Conservation (phyloP, 2,888 invertebrate genomes). For the Cheilosia pagana region DNA sequence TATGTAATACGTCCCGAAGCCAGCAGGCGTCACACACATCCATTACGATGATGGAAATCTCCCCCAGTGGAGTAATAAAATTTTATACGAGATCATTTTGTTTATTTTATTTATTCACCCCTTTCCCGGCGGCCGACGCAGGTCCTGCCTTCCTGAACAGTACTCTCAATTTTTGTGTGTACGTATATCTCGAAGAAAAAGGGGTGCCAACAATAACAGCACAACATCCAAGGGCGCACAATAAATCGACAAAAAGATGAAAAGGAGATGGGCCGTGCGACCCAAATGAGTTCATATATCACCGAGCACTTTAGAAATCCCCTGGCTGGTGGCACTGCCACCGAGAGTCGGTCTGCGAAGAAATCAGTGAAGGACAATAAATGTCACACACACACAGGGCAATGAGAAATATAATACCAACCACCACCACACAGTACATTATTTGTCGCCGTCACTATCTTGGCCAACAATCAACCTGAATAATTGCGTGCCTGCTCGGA, state of each 20-base stretch:
- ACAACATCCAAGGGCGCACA: constrained; percentile 60
- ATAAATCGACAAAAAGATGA: constrained; percentile 60
- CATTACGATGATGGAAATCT: constrained; percentile 73
- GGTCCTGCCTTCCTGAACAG: constrained; percentile 18
- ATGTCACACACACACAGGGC: constrained; percentile 6
- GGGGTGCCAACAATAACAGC: constrained; percentile 32
- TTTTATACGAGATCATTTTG: constrained; percentile 66
- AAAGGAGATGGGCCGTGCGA: constrained; percentile 60
- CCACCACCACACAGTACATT: constrained; percentile 22
- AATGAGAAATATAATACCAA: constrained; percentile 2
- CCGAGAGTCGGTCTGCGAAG: constrained; percentile 5
- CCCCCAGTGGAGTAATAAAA: constrained; percentile 72
- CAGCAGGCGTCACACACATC: constrained; percentile 70
- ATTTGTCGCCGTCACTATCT: constrained; percentile 63
- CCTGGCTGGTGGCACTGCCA: constrained; percentile 6
- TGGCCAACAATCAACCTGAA: constrained; percentile 72
- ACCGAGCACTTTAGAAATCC: constrained; percentile 48
- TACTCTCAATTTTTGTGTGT: constrained; percentile 29
- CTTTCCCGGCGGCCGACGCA: constrained; percentile 24
- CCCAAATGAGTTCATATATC: constrained; percentile 74
- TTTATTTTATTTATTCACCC: constrained; percentile 75
- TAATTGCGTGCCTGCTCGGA: constrained; percentile 69
- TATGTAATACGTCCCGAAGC: constrained; percentile 50
- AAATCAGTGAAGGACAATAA: constrained; percentile 42
- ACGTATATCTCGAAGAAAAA: constrained; percentile 16